phyloP scores from a whole-genome alignment of 2,888 invertebrate genomes.

The Corbicula japonica region DNA sequence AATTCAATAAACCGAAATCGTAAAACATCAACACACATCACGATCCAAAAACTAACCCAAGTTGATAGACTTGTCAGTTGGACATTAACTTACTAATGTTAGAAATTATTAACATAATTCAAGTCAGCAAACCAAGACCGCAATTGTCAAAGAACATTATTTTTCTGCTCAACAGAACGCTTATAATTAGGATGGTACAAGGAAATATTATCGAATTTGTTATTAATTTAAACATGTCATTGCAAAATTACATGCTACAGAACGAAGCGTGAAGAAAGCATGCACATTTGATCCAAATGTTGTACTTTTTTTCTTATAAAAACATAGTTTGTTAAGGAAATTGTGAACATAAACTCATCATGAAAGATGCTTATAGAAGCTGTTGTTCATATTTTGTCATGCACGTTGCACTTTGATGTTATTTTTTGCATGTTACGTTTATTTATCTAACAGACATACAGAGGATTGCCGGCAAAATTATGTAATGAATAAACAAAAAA shows the following conservation, averaged over 20 bases:
- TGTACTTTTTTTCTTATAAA: no score
- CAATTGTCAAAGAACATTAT: constrained; percentile 24
- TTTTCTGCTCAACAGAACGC: constrained; percentile 24
- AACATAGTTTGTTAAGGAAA: no score
- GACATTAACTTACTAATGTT: constrained; percentile 32
- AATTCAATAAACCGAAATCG: constrained; percentile 30
- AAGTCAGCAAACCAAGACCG: constrained; percentile 28
- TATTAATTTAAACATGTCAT: constrained; percentile 15
- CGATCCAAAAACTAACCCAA: constrained; percentile 25
- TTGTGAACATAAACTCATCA: no score
- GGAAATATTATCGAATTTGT: constrained; percentile 23
- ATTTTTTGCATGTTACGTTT: no score
- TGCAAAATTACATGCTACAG: constrained; percentile 13
- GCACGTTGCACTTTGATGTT: no score
- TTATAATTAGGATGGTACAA: constrained; percentile 18
- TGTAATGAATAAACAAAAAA: no score
- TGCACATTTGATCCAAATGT: no score
- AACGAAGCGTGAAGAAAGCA: constrained; percentile 34
- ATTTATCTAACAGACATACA: no score
- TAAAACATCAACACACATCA: constrained; percentile 40
- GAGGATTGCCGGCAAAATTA: no score
- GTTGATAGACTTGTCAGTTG: constrained; percentile 35
- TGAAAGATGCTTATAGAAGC: no score
- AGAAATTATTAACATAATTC: constrained; percentile 45
- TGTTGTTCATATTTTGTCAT: no score